Conservation (phyloP, 2,797 vertebrate genomes). For the Scolopax rusticola region DNA sequence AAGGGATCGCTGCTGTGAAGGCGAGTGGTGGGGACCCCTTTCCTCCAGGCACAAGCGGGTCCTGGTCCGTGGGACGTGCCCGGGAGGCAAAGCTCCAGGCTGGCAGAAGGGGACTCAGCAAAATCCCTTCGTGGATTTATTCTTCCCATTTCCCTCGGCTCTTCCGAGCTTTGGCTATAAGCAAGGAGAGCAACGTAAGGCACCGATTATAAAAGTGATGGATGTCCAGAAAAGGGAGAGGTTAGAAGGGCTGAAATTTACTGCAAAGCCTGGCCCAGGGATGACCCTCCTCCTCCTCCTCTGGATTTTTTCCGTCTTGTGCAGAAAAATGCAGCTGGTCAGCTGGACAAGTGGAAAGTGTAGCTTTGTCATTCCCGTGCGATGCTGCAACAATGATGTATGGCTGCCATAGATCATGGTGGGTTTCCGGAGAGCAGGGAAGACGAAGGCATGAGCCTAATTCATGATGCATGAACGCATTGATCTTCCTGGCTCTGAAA, state of each 20-base stretch:
- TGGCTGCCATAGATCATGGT: slow-evolving; percentile 80
- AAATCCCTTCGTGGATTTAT: background rate
- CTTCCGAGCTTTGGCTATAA: background rate
- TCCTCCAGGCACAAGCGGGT: background rate
- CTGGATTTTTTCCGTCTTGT: background rate
- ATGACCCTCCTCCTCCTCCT: slow-evolving; percentile 36
- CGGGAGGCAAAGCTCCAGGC: background rate
- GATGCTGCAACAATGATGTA: slow-evolving; percentile 77
- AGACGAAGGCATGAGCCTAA: slow-evolving; percentile 79
- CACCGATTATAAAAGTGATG: background rate
- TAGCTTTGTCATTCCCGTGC: slow-evolving; percentile 72
- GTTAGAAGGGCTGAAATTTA: slow-evolving; percentile 18
- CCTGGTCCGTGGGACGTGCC: fast-evolving
- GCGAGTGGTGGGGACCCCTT: background rate
- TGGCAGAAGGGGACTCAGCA: background rate
- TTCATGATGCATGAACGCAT: slow-evolving; percentile 84
- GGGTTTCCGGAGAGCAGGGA: slow-evolving; percentile 82
- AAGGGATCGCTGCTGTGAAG: background rate
- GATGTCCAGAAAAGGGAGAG: slow-evolving; percentile 20
- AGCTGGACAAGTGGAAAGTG: slow-evolving; percentile 74
- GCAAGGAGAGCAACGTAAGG: background rate
- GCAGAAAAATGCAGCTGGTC: slow-evolving; percentile 74
- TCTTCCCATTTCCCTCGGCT: background rate
- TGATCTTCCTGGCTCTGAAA: slow-evolving; percentile 84
- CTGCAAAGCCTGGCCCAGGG: slow-evolving; percentile 40